Conservation (phyloP, 2,888 invertebrate genomes). For the Miltochrista miniata region DNA sequence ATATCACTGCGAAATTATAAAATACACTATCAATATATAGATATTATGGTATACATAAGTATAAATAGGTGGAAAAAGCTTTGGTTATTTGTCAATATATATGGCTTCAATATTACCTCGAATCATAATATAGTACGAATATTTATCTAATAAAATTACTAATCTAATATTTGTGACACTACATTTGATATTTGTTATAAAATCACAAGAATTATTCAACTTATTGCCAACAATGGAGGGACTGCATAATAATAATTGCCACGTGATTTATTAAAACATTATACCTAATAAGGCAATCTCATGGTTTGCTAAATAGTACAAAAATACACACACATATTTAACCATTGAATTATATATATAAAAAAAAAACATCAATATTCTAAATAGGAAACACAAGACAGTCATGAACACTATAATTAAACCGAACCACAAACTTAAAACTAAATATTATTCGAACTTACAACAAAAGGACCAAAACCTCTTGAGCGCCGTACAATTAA, state of each 20-base stretch:
- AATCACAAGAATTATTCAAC: too few species aligned
- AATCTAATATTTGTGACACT: too few species aligned
- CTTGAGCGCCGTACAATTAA: conserved; percentile 54
- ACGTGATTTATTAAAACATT: too few species aligned
- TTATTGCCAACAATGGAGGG: too few species aligned
- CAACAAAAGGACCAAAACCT: conserved; percentile 63
- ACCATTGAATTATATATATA: background rate
- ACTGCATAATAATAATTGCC: too few species aligned
- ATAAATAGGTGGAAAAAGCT: conserved; percentile 13
- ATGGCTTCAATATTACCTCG: background rate
- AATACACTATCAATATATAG: conserved; percentile 13
- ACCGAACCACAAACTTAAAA: conserved; percentile 23
- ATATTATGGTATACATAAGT: background rate
- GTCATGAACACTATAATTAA: conserved; percentile 16
- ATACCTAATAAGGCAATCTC: too few species aligned
- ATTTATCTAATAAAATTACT: too few species aligned
- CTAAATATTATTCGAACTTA: conserved; percentile 29
- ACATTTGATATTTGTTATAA: too few species aligned
- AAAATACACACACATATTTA: background rate
- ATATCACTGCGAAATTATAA: conserved; percentile 19
- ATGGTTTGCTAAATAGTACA: too few species aligned
- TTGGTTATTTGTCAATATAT: conserved; percentile 8
- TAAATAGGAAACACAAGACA: conserved; percentile 18
- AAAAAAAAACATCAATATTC: conserved; percentile 6
- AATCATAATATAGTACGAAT: background rate